These are phyloP conservation scores for Eupristina koningsbergeri DNA, from an alignment of 1,140 invertebrate genomes.

Conservation along the genomic window DNA sequence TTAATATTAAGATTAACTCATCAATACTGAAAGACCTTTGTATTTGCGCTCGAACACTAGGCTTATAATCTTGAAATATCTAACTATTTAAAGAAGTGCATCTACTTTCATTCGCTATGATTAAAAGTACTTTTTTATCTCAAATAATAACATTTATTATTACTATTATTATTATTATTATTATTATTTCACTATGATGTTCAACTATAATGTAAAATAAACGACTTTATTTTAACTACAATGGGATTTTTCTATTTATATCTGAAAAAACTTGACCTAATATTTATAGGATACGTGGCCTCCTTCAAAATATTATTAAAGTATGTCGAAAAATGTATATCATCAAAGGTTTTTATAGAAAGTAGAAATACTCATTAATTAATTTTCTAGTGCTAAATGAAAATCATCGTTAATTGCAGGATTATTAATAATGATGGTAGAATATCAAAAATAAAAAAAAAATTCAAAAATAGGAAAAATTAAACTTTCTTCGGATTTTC, in stretches of 20 bases:
- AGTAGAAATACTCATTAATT: conserved; percentile 15
- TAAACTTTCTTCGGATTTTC: conserved; percentile 3
- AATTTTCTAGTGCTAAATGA: conserved; percentile 11
- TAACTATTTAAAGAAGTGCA: too few species aligned
- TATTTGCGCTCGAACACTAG: too few species aligned
- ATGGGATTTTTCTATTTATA: conserved; percentile 1
- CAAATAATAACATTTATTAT: too few species aligned
- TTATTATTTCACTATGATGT: too few species aligned
- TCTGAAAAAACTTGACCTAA: neutral
- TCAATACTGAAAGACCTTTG: too few species aligned
- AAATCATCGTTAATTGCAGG: conserved; percentile 16
- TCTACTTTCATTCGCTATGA: too few species aligned
- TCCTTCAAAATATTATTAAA: conserved; percentile 15
- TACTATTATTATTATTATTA: too few species aligned
- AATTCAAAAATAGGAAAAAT: neutral
- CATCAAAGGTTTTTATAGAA: conserved; percentile 30
- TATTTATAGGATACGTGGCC: conserved; percentile 1
- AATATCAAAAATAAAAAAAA: neutral
- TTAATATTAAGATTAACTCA: too few species aligned
- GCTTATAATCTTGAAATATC: too few species aligned
- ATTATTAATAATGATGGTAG: conserved; percentile 5
- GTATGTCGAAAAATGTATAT: conserved; percentile 9
- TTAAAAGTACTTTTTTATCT: too few species aligned
- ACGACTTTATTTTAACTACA: too few species aligned
- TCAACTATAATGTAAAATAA: neutral